Evolutionary conservation across 2,888 invertebrate genomes (phyloP).

Genomic region (Sepioteuthis lessoniana): DNA sequence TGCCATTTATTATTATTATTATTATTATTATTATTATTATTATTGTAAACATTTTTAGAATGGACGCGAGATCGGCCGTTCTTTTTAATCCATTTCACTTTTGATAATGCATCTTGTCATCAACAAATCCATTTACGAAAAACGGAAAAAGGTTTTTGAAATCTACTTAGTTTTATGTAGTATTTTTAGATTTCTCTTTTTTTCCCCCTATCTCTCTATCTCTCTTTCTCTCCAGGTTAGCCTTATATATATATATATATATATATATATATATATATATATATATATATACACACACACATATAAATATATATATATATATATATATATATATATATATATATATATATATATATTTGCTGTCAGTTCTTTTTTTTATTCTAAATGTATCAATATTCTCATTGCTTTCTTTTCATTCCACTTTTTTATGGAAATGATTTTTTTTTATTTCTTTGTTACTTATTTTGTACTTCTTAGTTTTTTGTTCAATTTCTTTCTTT

Average conservation of each 20-base stretch:
- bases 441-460: too few species aligned
- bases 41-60: slow-evolving; percentile 12
- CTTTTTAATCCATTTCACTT: slow-evolving; percentile 33
- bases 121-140: slow-evolving; percentile 33
- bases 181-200: neutral
- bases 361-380: neutral
- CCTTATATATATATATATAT: neutral
- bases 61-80: slow-evolving; percentile 4
- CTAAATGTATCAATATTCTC: neutral
- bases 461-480: too few species aligned
- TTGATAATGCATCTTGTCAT: slow-evolving; percentile 23
- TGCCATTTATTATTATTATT: neutral
- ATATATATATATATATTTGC: neutral
- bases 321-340: too few species aligned
- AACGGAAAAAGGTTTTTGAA: slow-evolving; percentile 33
- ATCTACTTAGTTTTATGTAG: neutral
- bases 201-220: neutral
- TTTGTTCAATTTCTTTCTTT: neutral
- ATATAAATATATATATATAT: too few species aligned
- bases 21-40: slow-evolving; percentile 23
- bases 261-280: too few species aligned
- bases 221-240: neutral
- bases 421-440: too few species aligned
- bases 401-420: neutral
- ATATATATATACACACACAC: neutral